phyloP scores from a whole-genome alignment of 1,140 invertebrate species.

The Drosophila pectinifera region DNA sequence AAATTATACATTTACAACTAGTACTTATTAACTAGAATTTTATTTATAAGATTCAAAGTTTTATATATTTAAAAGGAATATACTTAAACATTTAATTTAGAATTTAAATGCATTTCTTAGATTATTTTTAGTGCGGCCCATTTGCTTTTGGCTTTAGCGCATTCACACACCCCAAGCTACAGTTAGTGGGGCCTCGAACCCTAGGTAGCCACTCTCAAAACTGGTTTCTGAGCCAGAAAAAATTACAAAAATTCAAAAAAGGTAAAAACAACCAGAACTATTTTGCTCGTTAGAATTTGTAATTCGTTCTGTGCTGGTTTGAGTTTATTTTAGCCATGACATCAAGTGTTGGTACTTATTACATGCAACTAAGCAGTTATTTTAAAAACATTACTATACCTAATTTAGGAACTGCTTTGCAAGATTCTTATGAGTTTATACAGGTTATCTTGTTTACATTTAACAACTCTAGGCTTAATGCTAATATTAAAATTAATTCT shows the following conservation, averaged over 20 bases:
- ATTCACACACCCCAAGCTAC: neutral
- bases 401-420: neutral
- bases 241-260: neutral
- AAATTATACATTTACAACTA: neutral
- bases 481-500: neutral
- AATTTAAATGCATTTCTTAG: no score
- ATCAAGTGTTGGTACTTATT: constrained; percentile 33
- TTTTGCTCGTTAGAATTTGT: constrained; percentile 14
- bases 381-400: neutral
- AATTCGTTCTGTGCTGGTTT: neutral
- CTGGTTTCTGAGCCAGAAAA: constrained; percentile 28
- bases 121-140: neutral
- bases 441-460: neutral
- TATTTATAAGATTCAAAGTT: neutral
- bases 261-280: constrained; percentile 18
- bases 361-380: neutral
- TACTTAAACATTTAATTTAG: no score
- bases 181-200: constrained; percentile 1
- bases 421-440: neutral
- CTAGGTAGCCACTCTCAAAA: constrained; percentile 14
- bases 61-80: no score
- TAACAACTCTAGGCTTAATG: rapidly evolving
- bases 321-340: constrained; percentile 11
- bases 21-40: neutral
- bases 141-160: neutral